Evolutionary conservation across 1,140 invertebrate genomes (phyloP), one percentile per base, ranked within the genome.

Genomic region (Bombus affinis): DNA sequence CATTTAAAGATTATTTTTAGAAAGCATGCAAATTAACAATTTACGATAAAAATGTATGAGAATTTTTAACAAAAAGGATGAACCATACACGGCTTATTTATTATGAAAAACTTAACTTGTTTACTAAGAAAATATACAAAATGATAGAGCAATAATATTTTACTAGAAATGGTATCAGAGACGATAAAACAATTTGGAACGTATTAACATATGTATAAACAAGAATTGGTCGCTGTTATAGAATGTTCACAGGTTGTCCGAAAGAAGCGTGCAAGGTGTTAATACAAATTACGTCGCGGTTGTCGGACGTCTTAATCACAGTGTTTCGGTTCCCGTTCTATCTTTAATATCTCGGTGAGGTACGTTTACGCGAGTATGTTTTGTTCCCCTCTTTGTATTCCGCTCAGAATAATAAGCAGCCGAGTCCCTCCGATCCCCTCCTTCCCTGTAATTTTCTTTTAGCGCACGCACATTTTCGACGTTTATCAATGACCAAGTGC

Each of bases 401-500:
- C 22, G 47, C 13, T 59, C 65, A 5, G 74, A 83, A 62, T 84
- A 84, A 84, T 84, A 84, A 84, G 82, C 75, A 22, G 37, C 22
- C 47, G 47, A 22, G 47, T 59, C 39, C 47, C 32, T 53, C 44
- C 42, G 35, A n/a, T 25, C 71, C 75, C 74, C 35, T 53, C 42
- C 47, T 76, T 57, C 75, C 35, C 75, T 84, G 39, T 84, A 84
- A 84, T 84, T 57, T 84, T 35, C 66, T 62, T 47, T 84, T 44
- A 57, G 75, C 82, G 82, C 66, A 22, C 47, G 82, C 25, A 42
- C 37, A 84, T 79, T 84, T 84, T 35, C 42, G 37, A 13, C 72
- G 59, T 83, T 75, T 83, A 66, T 75, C 81, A 85, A 88, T 88
- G 72, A 39, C 62, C 62, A 13, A 71, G 32, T 65, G n/a, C n/a